Evolutionary conservation across 2,888 invertebrate species (phyloP), one percentile per base, ranked within the genome.

Genomic region (Lepeophtheirus nordmannii): DNA sequence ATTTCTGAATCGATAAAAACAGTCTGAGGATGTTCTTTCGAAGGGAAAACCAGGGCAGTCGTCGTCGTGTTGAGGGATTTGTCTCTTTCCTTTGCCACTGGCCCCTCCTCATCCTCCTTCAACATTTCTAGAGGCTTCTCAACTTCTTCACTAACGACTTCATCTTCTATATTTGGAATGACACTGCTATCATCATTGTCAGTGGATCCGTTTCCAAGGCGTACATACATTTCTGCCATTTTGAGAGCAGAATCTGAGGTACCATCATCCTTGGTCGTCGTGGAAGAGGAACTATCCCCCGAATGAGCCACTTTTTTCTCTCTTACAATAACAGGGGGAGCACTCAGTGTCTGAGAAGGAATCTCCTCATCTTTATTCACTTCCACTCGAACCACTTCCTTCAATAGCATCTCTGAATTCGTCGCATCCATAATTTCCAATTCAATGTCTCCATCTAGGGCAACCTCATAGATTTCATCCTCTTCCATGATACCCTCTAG

Each of bases 141-240:
- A 46, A 2, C 17, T 14, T 11, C 41, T 3, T 46, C 53, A 17
- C 53, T 46, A 14, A 46, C 53, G 1, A 22, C 61, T 17, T 61
- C 61, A 61, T 61, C 61, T 30, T n/a, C n/a, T n/a, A 61, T 61
- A 37, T 22, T 61, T 22, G 61, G 37, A n/a, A 37, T 37, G 37
- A 23, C 61, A 30, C 11, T 37, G 37, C n/a, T 37, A 38, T 61
- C 61, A 61, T 61, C 61, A 61, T 61, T 61, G 9, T 58, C 58
- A 10, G 60, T 60, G 60, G 60, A 60, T 1, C 60, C 60, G 23
- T 60, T 60, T 20, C 60, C 60, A 17, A 60, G 60, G 10, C 60
- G 30, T 14, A 60, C 60, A 14, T 60, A 60, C 60, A 60, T 60
- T 60, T 60, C 30, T 1, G 60, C 60, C 17, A 60, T 22, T 22